Evolutionary conservation across 2,797 vertebrate species (phyloP).

Genomic region (Gallinago nigripennis): DNA sequence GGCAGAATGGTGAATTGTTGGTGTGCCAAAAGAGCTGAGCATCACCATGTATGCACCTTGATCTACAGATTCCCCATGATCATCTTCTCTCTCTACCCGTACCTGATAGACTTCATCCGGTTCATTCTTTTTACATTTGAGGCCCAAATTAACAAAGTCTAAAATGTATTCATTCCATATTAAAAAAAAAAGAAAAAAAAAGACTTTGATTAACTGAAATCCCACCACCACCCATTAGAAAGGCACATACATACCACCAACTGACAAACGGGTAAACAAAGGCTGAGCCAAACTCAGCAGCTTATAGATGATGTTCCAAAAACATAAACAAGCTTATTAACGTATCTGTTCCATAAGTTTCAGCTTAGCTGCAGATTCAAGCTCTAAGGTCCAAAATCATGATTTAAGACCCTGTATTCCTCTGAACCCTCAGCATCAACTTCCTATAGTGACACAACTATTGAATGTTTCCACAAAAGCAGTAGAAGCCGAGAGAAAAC

Average conservation of each 20-base stretch:
- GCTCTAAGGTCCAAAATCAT: neutral
- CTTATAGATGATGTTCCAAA: neutral
- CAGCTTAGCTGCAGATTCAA: neutral
- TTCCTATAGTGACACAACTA: neutral
- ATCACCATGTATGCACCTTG: neutral
- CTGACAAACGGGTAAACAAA: neutral
- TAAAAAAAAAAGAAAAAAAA: neutral
- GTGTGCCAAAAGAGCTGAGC: neutral
- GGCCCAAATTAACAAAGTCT: neutral
- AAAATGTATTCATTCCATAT: neutral
- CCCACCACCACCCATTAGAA: neutral
- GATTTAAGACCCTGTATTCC: constrained; percentile 15
- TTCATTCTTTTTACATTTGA: neutral
- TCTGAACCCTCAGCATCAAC: neutral
- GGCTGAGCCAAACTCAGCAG: neutral
- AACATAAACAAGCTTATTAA: constrained; percentile 19
- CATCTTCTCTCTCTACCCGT: neutral
- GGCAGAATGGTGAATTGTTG: neutral
- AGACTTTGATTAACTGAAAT: neutral
- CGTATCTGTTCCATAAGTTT: neutral
- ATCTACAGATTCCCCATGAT: neutral
- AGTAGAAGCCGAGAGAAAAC: neutral
- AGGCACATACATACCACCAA: neutral
- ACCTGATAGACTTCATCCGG: neutral
- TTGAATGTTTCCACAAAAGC: constrained; percentile 29